Percentiles rank a stretch among this genome's conserved stretches.
Conservation (phyloP, 2,113 vertebrate genomes). For the Ptilorrhoa leucosticta region DNA sequence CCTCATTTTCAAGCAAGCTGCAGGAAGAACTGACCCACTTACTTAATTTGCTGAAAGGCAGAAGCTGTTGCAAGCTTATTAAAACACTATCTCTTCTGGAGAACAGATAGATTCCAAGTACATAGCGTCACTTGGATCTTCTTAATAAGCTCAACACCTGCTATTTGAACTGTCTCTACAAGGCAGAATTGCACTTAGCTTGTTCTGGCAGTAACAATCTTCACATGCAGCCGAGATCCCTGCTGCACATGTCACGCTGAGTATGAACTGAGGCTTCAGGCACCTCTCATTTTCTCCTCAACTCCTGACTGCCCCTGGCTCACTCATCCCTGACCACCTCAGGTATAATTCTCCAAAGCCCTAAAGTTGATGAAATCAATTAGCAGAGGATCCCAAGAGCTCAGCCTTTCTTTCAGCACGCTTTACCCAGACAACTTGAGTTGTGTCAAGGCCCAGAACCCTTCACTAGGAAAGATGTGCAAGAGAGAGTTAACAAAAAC, state of each 20-base stretch:
- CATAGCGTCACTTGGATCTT: not conserved
- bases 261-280: not conserved
- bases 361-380: not conserved
- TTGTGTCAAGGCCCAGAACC: not conserved
- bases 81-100: not conserved
- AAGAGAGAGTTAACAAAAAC: not conserved
- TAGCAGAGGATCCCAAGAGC: not conserved
- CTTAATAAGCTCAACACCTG: not conserved
- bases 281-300: not conserved
- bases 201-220: not conserved
- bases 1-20: not conserved
- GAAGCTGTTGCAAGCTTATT: conserved; percentile 2
- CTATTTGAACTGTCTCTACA: not conserved
- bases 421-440: not conserved
- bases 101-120: not conserved
- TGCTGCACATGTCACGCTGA: fast-evolving
- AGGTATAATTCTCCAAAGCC: not conserved
- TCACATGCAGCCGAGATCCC: fast-evolving
- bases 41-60: not conserved
- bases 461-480: not conserved
- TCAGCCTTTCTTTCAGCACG: not conserved
- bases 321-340: not conserved
- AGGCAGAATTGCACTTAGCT: not conserved
- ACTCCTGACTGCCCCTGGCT: not conserved
- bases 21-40: conserved; percentile 23